phyloP scores from a whole-genome alignment of 2,113 vertebrate genomes.

The Fulmarus glacialis region DNA sequence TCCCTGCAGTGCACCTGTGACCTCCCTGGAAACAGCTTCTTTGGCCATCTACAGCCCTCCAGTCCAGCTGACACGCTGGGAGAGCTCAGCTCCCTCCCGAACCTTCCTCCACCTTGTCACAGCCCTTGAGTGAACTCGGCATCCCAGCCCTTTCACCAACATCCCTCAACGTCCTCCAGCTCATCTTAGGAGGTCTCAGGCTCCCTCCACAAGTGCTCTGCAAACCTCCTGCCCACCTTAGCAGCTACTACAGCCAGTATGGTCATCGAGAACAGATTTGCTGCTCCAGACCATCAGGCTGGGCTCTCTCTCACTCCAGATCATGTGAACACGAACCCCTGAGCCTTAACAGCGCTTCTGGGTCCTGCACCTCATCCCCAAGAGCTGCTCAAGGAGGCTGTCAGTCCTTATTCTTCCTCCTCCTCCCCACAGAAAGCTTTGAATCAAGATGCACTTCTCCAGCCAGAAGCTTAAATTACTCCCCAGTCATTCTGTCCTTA shows the following conservation, averaged over 20 bases:
- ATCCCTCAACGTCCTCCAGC: rapidly evolving
- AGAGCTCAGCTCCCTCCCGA: neutral
- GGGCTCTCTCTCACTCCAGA: neutral
- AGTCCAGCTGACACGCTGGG: neutral
- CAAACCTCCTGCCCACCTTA: neutral
- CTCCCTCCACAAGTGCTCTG: neutral
- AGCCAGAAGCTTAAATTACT: slow-evolving; percentile 16
- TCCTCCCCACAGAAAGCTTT: neutral
- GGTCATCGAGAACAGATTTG: neutral
- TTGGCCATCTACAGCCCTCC: neutral
- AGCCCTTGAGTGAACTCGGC: rapidly evolving
- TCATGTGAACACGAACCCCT: neutral
- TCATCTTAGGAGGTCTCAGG: neutral
- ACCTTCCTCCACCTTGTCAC: neutral
- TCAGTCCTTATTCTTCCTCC: neutral
- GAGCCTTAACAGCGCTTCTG: neutral
- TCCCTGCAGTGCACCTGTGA: neutral
- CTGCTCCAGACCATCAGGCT: neutral
- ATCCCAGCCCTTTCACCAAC: neutral
- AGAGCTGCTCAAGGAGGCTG: neutral
- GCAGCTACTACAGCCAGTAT: neutral
- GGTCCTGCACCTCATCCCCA: neutral
- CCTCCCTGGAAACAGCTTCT: neutral
- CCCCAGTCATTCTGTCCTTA: slow-evolving; percentile 19
- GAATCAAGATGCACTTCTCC: neutral